These are phyloP conservation scores for Callyntrura sp. DNA, from an alignment of 2,888 invertebrate genomes.

Conservation along the genomic window DNA sequence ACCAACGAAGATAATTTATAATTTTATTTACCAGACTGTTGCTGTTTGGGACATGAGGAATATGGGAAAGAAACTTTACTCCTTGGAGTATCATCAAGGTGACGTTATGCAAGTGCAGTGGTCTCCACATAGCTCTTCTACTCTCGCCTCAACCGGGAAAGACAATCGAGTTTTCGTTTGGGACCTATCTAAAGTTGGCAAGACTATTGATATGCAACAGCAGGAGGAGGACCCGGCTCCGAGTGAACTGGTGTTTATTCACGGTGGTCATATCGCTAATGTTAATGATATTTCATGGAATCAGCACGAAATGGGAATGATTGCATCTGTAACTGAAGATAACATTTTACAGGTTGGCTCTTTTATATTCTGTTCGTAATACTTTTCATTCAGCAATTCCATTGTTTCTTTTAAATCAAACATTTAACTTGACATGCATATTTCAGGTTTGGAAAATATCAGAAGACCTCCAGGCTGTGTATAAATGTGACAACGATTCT, in stretches of 20 bases:
- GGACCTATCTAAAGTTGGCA: slow-evolving; percentile 55
- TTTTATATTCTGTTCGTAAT: background rate
- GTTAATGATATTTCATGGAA: slow-evolving; percentile 72
- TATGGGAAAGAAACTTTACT: slow-evolving; percentile 53
- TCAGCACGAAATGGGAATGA: slow-evolving; percentile 69
- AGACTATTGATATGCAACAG: background rate
- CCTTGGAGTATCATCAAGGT: slow-evolving; percentile 60
- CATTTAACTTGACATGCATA: background rate
- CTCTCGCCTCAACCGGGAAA: slow-evolving; percentile 67
- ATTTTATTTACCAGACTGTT: slow-evolving; percentile 50
- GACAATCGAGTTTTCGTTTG: slow-evolving; percentile 71
- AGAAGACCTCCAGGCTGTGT: slow-evolving; percentile 55
- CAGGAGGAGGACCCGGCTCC: slow-evolving; percentile 58
- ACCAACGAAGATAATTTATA: background rate
- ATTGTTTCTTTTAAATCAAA: background rate
- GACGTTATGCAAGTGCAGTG: slow-evolving; percentile 75
- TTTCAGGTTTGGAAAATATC: slow-evolving; percentile 61
- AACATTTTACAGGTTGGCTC: slow-evolving; percentile 67
- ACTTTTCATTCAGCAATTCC: background rate
- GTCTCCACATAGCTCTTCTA: slow-evolving; percentile 67
- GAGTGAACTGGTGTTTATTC: slow-evolving; percentile 60
- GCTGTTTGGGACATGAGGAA: slow-evolving; percentile 70
- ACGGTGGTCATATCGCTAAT: slow-evolving; percentile 65
- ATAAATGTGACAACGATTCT: slow-evolving; percentile 50
- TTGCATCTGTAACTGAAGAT: slow-evolving; percentile 71